phyloP scores from a whole-genome alignment of 2,113 vertebrate genomes.

The Sinocyclocheilus grahami region DNA sequence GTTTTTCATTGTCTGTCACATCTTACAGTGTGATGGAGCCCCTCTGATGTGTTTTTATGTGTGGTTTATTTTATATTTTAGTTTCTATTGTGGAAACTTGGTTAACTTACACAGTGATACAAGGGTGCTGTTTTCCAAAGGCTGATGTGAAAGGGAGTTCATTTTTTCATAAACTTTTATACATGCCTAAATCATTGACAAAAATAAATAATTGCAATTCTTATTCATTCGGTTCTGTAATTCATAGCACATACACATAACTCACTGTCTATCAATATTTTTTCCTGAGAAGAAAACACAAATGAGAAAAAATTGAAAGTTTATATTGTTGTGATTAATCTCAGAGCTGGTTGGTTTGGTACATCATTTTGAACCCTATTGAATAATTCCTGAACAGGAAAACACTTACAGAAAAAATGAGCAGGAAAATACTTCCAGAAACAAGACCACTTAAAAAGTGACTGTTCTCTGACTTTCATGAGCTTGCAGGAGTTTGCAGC shows the following conservation, averaged over 20 bases:
- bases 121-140: too few species aligned
- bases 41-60: not conserved
- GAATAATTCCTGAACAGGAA: not conserved
- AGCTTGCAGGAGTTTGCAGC: not conserved
- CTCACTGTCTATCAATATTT: too few species aligned
- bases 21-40: not conserved
- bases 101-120: too few species aligned
- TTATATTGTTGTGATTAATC: not conserved
- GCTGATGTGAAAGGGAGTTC: too few species aligned
- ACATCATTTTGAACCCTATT: not conserved
- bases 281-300: too few species aligned
- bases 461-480: not conserved
- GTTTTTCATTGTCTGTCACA: too few species aligned
- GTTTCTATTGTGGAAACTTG: too few species aligned
- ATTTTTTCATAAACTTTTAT: too few species aligned
- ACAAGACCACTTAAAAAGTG: not conserved
- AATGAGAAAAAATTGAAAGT: not conserved
- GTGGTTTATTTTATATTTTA: not conserved
- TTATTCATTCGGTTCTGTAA: too few species aligned
- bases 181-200: too few species aligned
- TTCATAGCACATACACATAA: too few species aligned
- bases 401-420: not conserved
- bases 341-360: not conserved
- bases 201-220: too few species aligned
- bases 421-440: not conserved